Conservation (phyloP, 2,797 vertebrate species). For the Cossypha heuglini region DNA sequence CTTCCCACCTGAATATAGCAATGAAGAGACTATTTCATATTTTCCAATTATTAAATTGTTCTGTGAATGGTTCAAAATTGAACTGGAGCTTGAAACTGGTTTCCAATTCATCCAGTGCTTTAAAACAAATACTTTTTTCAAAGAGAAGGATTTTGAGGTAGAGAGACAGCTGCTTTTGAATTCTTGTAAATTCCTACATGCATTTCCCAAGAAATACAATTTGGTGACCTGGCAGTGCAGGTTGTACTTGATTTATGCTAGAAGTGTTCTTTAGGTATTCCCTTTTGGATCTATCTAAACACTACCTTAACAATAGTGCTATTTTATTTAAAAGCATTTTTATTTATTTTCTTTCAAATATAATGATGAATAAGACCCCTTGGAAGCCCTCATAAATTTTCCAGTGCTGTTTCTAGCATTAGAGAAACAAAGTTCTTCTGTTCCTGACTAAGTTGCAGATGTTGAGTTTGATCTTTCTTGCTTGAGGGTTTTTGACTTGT, state of each 20-base stretch:
- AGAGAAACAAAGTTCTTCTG: not conserved
- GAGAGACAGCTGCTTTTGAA: not conserved
- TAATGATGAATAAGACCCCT: not conserved
- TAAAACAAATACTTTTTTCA: not conserved
- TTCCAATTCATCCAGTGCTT: constrained; percentile 27
- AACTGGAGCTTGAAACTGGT: constrained; percentile 44
- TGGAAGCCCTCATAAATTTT: not conserved
- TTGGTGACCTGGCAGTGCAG: not conserved
- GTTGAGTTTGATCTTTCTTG: not conserved
- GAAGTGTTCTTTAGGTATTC: not conserved
- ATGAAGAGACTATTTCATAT: constrained; percentile 42
- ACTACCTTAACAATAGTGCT: not conserved
- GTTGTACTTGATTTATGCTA: not conserved
- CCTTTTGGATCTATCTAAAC: not conserved
- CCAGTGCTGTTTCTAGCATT: not conserved
- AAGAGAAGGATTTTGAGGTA: not conserved
- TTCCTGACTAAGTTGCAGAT: not conserved
- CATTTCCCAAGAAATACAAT: not conserved
- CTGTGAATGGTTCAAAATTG: constrained; percentile 50
- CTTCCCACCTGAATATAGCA: constrained; percentile 49
- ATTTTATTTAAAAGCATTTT: not conserved
- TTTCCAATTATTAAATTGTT: constrained; percentile 51
- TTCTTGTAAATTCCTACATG: not conserved
- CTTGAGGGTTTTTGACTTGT: not conserved
- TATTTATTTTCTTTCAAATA: not conserved